Evolutionary conservation across 2,888 invertebrate genomes (phyloP).

Genomic region (Autographa pulchrina): DNA sequence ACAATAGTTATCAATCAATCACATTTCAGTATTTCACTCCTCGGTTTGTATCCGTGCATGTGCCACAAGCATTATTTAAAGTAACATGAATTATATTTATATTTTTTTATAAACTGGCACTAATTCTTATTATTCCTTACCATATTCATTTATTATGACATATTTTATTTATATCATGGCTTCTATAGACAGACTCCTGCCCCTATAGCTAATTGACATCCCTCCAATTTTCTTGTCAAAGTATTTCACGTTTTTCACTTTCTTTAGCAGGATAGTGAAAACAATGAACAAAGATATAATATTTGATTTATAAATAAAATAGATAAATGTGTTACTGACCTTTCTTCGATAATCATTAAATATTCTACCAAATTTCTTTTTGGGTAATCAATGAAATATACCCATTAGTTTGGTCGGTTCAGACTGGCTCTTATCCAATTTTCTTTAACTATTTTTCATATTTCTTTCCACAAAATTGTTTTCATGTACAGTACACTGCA

Average conservation of each 20-base stretch:
- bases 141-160: no score
- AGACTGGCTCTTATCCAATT: conserved; percentile 7
- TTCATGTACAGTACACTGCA: not conserved
- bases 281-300: not conserved
- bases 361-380: not conserved
- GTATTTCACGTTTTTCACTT: not conserved
- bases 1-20: no score
- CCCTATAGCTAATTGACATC: no score
- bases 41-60: no score
- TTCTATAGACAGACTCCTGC: no score
- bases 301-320: not conserved
- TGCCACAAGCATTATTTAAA: no score
- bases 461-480: not conserved
- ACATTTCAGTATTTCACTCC: no score
- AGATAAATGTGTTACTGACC: not conserved
- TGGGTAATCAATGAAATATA: not conserved
- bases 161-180: no score
- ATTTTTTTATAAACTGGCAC: no score
- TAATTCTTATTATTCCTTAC: no score
- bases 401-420: not conserved
- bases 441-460: not conserved
- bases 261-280: not conserved
- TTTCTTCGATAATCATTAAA: not conserved
- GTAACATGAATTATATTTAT: no score
- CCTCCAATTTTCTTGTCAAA: no score